Conservation (phyloP, 1,140 invertebrate species). For the Drosophila tsacasi region DNA sequence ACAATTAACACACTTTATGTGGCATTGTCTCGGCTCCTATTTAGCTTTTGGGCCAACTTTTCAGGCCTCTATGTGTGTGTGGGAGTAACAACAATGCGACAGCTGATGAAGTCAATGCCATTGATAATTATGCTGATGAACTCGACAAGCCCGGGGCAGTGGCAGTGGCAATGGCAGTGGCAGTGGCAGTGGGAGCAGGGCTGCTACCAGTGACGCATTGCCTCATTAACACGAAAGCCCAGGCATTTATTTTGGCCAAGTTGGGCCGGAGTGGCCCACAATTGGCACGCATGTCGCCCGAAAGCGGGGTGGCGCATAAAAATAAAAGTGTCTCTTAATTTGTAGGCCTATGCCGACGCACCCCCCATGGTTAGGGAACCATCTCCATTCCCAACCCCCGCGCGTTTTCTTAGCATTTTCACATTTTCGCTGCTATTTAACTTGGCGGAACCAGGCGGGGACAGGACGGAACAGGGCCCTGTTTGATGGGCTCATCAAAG, state of each 20-base stretch:
- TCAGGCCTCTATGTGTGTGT: background rate
- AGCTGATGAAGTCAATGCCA: constrained; percentile 79
- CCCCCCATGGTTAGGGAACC: background rate
- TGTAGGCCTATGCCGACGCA: constrained; percentile 32
- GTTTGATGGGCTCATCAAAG: constrained; percentile 65
- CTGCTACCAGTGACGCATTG: constrained; percentile 71
- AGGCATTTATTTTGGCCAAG: constrained; percentile 57
- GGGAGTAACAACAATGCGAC: constrained; percentile 58
- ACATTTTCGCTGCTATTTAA: constrained; percentile 37
- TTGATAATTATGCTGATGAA: constrained; percentile 79
- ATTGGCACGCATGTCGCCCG: constrained; percentile 70
- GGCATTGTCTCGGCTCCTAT: constrained; percentile 41
- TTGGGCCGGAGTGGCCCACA: constrained; percentile 16
- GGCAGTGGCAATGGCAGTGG: background rate
- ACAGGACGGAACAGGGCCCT: background rate
- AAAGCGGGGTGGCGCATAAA: constrained; percentile 24
- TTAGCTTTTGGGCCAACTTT: constrained; percentile 16
- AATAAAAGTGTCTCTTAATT: constrained; percentile 76
- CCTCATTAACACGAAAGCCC: constrained; percentile 77
- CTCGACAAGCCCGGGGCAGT: constrained; percentile 48
- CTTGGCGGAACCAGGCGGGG: background rate
- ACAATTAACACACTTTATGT: constrained; percentile 82
- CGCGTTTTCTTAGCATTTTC: constrained; percentile 12
- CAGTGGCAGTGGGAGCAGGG: background rate
- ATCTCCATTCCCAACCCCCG: background rate